phyloP scores from a whole-genome alignment of 2,797 vertebrate species.

The Enoplosus armatus region DNA sequence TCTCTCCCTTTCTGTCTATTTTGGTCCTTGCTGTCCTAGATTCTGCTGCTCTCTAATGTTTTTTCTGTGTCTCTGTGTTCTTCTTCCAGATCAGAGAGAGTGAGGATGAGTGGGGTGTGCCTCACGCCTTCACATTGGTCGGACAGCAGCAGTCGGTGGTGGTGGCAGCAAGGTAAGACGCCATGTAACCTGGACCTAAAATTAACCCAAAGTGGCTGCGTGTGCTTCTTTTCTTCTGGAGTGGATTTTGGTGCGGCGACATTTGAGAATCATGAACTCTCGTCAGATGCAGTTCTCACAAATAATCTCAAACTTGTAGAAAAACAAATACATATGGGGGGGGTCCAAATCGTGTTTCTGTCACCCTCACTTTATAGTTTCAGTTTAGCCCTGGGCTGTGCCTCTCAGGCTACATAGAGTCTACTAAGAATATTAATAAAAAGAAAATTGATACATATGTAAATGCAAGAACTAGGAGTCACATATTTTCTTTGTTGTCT shows the following conservation, averaged over 20 bases:
- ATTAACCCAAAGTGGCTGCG: not conserved
- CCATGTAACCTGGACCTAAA: constrained; percentile 2
- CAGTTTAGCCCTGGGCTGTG: not conserved
- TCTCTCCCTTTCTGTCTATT: constrained; percentile 68
- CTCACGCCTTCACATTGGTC: constrained; percentile 94
- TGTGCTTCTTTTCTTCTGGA: not conserved
- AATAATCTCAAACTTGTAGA: not conserved
- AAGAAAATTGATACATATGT: not conserved
- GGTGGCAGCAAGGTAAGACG: constrained; percentile 92
- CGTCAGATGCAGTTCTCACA: not conserved
- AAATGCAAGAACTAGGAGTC: not conserved
- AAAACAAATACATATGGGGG: not conserved
- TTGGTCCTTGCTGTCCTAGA: constrained; percentile 72
- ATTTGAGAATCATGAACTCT: not conserved
- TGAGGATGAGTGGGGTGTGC: constrained; percentile 97
- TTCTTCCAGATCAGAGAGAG: constrained; percentile 92
- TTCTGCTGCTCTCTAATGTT: constrained; percentile 60
- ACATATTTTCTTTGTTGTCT: not conserved
- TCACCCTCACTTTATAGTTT: not conserved
- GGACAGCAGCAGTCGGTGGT: constrained; percentile 94
- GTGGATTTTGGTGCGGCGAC: not conserved
- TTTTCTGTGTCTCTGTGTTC: constrained; percentile 61
- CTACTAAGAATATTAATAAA: too few species aligned
- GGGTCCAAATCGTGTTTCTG: not conserved
- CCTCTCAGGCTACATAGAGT: not conserved